These are phyloP conservation scores for Agrotis exclamationis DNA, from an alignment of 2,888 invertebrate genomes.

Conservation along the genomic window DNA sequence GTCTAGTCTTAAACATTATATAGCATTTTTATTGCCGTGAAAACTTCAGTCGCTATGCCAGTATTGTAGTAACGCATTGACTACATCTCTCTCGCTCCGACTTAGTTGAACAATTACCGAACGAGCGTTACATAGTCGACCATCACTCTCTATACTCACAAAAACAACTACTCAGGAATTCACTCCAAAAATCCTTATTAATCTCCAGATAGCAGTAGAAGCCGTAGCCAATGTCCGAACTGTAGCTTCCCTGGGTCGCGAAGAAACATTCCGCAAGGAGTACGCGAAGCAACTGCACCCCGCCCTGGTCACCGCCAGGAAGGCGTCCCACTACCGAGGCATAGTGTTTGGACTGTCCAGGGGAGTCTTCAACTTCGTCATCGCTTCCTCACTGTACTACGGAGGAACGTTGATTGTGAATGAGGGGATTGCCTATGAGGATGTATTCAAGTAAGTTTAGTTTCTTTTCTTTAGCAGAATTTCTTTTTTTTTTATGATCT, in stretches of 20 bases:
- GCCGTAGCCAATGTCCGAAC: conserved; percentile 95
- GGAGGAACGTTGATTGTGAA: conserved; percentile 93
- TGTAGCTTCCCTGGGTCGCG: conserved; percentile 94
- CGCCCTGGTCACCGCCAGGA: conserved; percentile 91
- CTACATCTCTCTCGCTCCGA: no score
- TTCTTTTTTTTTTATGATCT: no score
- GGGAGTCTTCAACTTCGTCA: conserved; percentile 94
- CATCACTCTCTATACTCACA: not conserved
- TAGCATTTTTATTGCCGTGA: no score
- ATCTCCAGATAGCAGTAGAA: conserved; percentile 93
- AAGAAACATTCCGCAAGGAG: conserved; percentile 92
- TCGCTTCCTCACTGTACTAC: conserved; percentile 93
- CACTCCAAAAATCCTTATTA: no score
- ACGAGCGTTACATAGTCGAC: no score
- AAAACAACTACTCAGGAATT: not conserved
- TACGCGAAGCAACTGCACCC: conserved; percentile 92
- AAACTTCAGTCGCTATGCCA: no score
- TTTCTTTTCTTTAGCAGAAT: not conserved
- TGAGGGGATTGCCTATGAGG: conserved; percentile 90
- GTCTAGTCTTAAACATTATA: no score
- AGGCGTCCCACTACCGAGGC: conserved; percentile 93
- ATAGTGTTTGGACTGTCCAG: conserved; percentile 94
- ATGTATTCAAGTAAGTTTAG: conserved; percentile 93
- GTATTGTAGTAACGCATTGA: no score
- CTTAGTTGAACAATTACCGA: no score